Percentiles rank a stretch among this genome's conserved stretches.
These are phyloP conservation scores for Paralichthys olivaceus DNA, from an alignment of 2,113 vertebrate genomes.

Conservation along the genomic window DNA sequence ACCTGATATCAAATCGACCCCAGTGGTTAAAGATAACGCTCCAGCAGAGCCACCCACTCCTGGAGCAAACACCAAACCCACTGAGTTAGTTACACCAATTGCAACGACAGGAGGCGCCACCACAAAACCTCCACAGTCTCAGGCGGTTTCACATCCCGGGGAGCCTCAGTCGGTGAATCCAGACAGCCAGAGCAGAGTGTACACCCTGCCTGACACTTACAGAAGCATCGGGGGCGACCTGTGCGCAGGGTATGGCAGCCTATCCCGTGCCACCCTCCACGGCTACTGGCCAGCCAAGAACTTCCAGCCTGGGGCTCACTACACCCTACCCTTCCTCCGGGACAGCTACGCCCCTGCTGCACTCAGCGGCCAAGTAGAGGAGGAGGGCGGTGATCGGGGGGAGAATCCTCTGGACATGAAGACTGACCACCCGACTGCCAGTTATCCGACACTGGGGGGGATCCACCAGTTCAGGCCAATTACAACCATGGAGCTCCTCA, in stretches of 20 bases:
- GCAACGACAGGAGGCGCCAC: conserved; percentile 28
- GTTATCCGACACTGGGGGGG: conserved; percentile 76
- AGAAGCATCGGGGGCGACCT: conserved; percentile 64
- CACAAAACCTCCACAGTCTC: conserved; percentile 27
- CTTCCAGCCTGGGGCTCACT: conserved; percentile 80
- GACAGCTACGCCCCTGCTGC: conserved; percentile 74
- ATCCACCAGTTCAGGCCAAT: conserved; percentile 78
- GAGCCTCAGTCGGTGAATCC: conserved; percentile 52
- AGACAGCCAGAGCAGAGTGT: conserved; percentile 65
- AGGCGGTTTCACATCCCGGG: conserved; percentile 17
- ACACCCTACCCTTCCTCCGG: conserved; percentile 82
- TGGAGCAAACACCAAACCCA: conserved; percentile 32
- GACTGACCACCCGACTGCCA: conserved; percentile 60
- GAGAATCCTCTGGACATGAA: conserved; percentile 70
- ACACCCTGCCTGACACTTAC: conserved; percentile 65
- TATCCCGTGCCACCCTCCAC: conserved; percentile 70
- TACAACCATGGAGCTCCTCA: conserved; percentile 80
- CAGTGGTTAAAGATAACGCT: conserved; percentile 40
- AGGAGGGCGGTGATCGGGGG: conserved; percentile 63
- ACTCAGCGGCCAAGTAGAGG: conserved; percentile 63
- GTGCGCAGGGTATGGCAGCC: conserved; percentile 73
- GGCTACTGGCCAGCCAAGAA: conserved; percentile 77
- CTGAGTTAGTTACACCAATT: conserved; percentile 26
- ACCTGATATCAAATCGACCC: conserved; percentile 37
- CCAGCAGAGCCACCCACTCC: conserved; percentile 7